Conservation (phyloP, 2,113 vertebrate genomes). For the Tamias sibiricus region DNA sequence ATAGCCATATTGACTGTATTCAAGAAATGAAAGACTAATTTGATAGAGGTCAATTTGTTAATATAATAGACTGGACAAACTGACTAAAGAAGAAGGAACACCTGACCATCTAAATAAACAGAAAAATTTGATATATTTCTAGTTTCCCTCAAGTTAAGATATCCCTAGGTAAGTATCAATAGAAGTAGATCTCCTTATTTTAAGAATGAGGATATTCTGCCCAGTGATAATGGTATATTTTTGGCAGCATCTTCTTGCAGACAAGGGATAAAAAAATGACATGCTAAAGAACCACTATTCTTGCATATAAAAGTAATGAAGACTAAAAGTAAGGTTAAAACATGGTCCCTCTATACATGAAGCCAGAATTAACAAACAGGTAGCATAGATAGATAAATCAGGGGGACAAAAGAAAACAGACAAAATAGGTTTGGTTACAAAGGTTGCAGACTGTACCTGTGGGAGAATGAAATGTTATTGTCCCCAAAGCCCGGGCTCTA, state of each 20-base stretch:
- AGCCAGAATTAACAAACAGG: too few species aligned
- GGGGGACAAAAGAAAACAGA: too few species aligned
- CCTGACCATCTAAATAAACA: background rate
- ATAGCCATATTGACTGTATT: background rate
- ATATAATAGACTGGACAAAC: background rate
- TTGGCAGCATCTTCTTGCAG: background rate
- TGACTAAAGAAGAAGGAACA: background rate
- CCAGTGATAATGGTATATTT: background rate
- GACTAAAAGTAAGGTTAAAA: background rate
- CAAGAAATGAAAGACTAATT: background rate
- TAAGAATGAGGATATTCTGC: background rate
- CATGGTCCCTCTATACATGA: background rate
- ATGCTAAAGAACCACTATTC: background rate
- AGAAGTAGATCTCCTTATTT: background rate
- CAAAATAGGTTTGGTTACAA: too few species aligned
- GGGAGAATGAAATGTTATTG: too few species aligned
- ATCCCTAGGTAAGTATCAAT: background rate
- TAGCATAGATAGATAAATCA: too few species aligned
- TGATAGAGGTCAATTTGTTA: background rate
- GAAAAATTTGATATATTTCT: background rate
- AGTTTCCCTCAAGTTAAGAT: background rate
- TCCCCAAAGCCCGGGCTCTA: too few species aligned
- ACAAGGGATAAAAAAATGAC: background rate
- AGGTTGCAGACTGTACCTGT: too few species aligned
- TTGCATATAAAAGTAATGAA: background rate